Evolutionary conservation across 2,797 vertebrate genomes (phyloP).

Genomic region (Cossypha heuglini): DNA sequence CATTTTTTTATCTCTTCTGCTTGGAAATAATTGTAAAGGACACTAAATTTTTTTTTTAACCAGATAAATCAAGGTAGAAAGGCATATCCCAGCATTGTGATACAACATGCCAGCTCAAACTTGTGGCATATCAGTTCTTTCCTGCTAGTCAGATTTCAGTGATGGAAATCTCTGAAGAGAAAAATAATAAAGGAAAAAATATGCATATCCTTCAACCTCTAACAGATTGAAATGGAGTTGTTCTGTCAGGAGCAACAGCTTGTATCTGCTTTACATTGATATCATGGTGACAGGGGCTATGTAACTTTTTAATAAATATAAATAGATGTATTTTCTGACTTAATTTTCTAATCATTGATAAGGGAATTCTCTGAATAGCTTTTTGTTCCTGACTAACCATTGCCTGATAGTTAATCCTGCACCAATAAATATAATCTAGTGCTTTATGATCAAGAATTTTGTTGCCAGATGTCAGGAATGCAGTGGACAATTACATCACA

Average conservation of each 20-base stretch:
- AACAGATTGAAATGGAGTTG: neutral
- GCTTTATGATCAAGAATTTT: neutral
- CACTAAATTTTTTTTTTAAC: neutral
- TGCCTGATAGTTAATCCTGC: neutral
- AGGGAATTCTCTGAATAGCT: neutral
- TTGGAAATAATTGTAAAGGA: neutral
- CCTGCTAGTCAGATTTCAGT: neutral
- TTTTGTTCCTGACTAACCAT: neutral
- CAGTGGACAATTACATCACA: neutral
- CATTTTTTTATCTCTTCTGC: neutral
- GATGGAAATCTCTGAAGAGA: neutral
- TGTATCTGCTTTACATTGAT: neutral
- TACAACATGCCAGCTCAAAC: neutral
- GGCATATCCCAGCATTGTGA: fast-evolving
- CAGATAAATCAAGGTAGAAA: neutral
- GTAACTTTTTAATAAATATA: neutral
- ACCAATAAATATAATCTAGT: neutral
- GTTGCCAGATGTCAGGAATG: constrained; percentile 18
- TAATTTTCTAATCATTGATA: neutral
- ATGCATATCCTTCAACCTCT: neutral
- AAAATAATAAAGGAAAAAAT: neutral
- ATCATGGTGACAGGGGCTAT: neutral
- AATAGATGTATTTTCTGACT: neutral
- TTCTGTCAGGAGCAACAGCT: neutral
- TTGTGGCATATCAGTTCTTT: neutral